Conservation (phyloP, 2,113 vertebrate species). For the Perognathus longimembris region DNA sequence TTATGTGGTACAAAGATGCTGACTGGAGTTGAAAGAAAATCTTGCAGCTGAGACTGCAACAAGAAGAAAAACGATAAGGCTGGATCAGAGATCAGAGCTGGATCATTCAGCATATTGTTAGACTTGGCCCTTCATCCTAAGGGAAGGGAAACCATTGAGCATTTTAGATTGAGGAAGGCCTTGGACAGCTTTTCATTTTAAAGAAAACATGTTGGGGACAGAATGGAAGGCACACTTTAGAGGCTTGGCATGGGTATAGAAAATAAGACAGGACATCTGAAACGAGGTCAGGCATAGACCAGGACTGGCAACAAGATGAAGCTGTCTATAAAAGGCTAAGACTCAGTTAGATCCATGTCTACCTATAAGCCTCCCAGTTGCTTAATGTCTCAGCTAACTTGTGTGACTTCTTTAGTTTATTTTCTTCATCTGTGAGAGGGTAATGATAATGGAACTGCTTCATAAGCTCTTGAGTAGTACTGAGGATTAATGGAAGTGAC, state of each 20-base stretch:
- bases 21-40: not conserved
- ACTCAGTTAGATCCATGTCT: not conserved
- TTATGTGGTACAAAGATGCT: not conserved
- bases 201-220: not conserved
- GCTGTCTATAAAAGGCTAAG: not conserved
- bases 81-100: not conserved
- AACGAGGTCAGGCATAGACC: not conserved
- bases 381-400: not conserved
- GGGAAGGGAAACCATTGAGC: not conserved
- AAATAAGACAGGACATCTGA: not conserved
- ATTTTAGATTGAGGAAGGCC: not conserved
- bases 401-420: not conserved
- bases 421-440: not conserved
- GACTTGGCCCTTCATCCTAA: not conserved
- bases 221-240: not conserved
- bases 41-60: too few relatives aligned
- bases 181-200: not conserved
- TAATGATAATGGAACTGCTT: not conserved
- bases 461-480: not conserved
- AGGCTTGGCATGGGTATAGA: not conserved
- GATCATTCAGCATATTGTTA: not conserved
- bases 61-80: not conserved
- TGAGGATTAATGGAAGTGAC: constrained; percentile 14
- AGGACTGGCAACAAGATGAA: not conserved
- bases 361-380: not conserved